Evolutionary conservation across 2,113 vertebrate genomes (phyloP), one percentile per base, ranked within the genome.

Genomic region (Ceyx cyanopectus): DNA sequence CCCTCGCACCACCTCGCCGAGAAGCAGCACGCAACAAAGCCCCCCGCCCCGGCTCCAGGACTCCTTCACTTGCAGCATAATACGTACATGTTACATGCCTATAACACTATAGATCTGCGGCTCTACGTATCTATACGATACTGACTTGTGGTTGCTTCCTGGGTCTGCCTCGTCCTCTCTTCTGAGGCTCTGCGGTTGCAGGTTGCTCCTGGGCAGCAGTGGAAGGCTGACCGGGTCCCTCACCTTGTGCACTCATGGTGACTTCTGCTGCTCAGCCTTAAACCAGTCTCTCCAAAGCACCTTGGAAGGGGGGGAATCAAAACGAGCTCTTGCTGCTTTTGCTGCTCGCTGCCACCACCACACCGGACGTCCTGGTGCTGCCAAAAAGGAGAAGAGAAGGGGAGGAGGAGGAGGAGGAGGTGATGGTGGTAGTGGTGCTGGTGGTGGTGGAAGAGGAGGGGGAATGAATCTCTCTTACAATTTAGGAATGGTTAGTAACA

Each of bases 91-190:
- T 88, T 88, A 89, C 94, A 92, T 81, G 94, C 89, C 95, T 91
- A 73, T 63, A 94, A 93, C 40, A 27, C 93, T 93, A 41, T 6
- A 91, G 89, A 82, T 87, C 94, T 93, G 94, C 95, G 91, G 81
- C 85, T 89, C 76, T 87, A 92, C 76, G 93, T 73, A 81, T 94
- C 92, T 87, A 87, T 46, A 73, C 93, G 93, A 60, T 96, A 98
- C 99, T 99, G 97, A 99, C 99, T 98, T 99, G 98, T 73, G 97
- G 98, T 93, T 98, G 98, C 96, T 99, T 99, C 98, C 98, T 98
- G 96, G 99, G 99, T 98, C 99, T 98, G 94, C 99, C 99, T 96
- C 99, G 98, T 97, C 98, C 98, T 97, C 99, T 97, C 98, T 99
- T 99, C 97, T 97, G 98, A 67, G 98, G 98, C 97, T 98, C 98